phyloP scores from a whole-genome alignment of 2,888 invertebrate genomes.

The Hydrotaea cyrtoneurina region DNA sequence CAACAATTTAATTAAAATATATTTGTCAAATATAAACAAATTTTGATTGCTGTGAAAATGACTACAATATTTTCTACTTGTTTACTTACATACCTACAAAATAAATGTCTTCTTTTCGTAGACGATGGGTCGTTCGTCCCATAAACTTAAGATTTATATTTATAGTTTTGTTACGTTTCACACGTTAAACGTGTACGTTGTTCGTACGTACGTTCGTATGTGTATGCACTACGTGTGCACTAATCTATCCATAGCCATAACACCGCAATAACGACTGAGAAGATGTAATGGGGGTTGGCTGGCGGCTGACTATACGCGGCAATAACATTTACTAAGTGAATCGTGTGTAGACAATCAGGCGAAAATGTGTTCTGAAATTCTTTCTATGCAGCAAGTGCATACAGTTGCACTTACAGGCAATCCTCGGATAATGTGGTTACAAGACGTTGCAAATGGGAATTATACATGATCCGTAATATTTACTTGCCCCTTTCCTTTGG shows the following conservation, averaged over 20 bases:
- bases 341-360: neutral
- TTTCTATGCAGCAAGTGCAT: neutral
- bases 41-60: constrained; percentile 59
- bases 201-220: constrained; percentile 43
- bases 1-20: constrained; percentile 65
- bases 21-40: constrained; percentile 64
- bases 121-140: neutral
- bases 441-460: no score
- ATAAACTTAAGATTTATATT: constrained; percentile 1
- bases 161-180: constrained; percentile 26
- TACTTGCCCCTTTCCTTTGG: no score
- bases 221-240: no score
- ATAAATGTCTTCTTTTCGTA: neutral
- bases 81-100: constrained; percentile 18
- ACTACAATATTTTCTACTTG: constrained; percentile 8
- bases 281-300: neutral
- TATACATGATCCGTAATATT: no score
- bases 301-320: neutral
- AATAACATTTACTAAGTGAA: neutral
- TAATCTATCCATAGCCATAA: constrained; percentile 33
- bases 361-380: neutral
- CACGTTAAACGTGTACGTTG: constrained; percentile 17
- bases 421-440: no score
- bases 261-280: neutral
- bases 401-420: neutral